Evolutionary conservation across 92 coral and sea anemone genomes (phyloP).

Genomic region (Paramuricea clavata): DNA sequence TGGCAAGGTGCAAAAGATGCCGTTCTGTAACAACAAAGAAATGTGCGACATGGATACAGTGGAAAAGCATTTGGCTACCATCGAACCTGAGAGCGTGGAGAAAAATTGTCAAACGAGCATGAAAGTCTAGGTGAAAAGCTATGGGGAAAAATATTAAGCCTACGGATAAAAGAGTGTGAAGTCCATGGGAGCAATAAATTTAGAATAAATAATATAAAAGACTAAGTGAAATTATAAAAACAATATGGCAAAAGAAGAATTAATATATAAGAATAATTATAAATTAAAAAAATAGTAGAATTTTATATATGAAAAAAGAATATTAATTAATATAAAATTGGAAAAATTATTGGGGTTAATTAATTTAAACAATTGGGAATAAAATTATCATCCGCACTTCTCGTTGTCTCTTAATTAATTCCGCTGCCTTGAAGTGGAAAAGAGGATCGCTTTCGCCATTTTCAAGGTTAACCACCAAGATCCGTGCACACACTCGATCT

Average conservation of each 20-base stretch:
- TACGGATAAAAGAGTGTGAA: neutral
- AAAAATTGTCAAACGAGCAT: conserved; percentile 56
- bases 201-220: too few species aligned
- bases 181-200: too few species aligned
- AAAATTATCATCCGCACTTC: neutral
- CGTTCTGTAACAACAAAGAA: conserved; percentile 81
- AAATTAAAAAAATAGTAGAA: neutral
- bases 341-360: neutral
- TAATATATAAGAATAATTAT: neutral
- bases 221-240: too few species aligned
- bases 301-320: neutral
- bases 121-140: neutral
- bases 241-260: too few species aligned
- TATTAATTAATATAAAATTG: too few species aligned
- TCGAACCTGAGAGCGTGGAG: conserved; percentile 70
- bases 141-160: neutral
- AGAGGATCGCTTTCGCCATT: neutral
- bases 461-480: too few species aligned
- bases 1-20: conserved; percentile 74
- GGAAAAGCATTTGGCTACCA: conserved; percentile 63
- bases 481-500: too few species aligned
- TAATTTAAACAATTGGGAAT: neutral
- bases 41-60: conserved; percentile 77
- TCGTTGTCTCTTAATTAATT: neutral
- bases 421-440: neutral